These are phyloP conservation scores for Ovis canadensis DNA, from an alignment of 2,113 vertebrate species.

Conservation along the genomic window DNA sequence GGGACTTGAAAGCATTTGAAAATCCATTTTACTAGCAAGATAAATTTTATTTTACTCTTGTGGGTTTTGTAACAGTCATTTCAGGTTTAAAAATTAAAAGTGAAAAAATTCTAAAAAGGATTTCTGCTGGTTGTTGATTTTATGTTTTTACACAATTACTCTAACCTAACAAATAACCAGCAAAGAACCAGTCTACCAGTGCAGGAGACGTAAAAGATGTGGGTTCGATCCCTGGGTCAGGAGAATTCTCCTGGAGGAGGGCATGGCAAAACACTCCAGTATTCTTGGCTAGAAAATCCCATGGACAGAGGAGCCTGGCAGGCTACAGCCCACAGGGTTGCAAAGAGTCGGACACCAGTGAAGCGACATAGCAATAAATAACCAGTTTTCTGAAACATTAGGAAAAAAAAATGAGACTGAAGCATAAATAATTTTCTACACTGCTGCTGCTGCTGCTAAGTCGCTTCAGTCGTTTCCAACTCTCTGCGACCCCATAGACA, in stretches of 20 bases:
- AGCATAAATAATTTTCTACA: not conserved
- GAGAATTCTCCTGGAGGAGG: not conserved
- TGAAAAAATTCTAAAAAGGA: not conserved
- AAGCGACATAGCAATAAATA: not conserved
- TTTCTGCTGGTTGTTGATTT: not conserved
- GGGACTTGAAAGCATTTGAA: not conserved
- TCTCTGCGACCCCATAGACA: no score
- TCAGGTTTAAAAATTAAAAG: conserved; percentile 46
- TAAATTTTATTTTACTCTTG: conserved; percentile 19
- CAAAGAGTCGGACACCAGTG: not conserved
- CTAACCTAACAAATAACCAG: not conserved
- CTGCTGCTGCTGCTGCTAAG: no score
- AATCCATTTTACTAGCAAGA: conserved; percentile 27
- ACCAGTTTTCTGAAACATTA: not conserved
- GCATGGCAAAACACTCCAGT: not conserved
- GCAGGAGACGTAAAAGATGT: not conserved
- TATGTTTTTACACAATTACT: not conserved
- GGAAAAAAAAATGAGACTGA: not conserved
- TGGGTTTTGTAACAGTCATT: not conserved
- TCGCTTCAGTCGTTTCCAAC: no score
- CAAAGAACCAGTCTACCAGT: not conserved
- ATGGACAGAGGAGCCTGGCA: not conserved
- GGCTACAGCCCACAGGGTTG: not conserved
- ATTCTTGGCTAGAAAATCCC: not conserved
- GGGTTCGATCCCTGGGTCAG: not conserved